A percentile compares a stretch with the other conserved stretches of the same genome.
Evolutionary conservation across 2,888 invertebrate species (phyloP).

Genomic region (Oxystoma pomonae): DNA sequence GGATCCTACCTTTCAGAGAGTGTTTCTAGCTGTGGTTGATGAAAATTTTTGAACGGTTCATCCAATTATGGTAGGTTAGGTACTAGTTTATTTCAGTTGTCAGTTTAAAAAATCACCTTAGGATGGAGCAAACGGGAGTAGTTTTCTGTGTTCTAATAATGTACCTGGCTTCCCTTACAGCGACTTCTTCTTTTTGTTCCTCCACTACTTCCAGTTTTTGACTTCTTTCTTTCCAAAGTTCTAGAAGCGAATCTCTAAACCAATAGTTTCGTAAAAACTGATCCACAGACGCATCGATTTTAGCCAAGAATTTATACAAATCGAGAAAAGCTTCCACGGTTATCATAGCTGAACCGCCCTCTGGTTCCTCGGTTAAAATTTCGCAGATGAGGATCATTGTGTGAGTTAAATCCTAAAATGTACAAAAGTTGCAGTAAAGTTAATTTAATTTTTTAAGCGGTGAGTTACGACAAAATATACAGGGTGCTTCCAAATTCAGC

Average conservation of each 20-base stretch:
- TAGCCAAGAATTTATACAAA: slow-evolving; percentile 57
- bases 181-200: slow-evolving; percentile 25
- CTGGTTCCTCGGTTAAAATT: slow-evolving; percentile 75
- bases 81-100: no score
- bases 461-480: no score
- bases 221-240: slow-evolving; percentile 30
- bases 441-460: no score
- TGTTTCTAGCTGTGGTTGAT: no score
- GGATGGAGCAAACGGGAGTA: no score
- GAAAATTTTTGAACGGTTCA: no score
- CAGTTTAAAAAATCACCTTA: no score
- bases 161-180: slow-evolving; percentile 19
- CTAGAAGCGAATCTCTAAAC: slow-evolving; percentile 41
- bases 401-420: slow-evolving; percentile 65
- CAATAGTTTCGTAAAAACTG: slow-evolving; percentile 39
- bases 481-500: neutral
- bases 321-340: slow-evolving; percentile 59
- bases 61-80: no score
- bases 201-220: slow-evolving; percentile 30
- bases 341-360: slow-evolving; percentile 76
- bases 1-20: no score
- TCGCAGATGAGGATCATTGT: slow-evolving; percentile 81
- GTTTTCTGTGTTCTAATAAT: no score
- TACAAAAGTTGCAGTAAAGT: no score
- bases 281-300: slow-evolving; percentile 52